Conservation (phyloP, 1,140 invertebrate species). For the Panulirus ornatus region DNA sequence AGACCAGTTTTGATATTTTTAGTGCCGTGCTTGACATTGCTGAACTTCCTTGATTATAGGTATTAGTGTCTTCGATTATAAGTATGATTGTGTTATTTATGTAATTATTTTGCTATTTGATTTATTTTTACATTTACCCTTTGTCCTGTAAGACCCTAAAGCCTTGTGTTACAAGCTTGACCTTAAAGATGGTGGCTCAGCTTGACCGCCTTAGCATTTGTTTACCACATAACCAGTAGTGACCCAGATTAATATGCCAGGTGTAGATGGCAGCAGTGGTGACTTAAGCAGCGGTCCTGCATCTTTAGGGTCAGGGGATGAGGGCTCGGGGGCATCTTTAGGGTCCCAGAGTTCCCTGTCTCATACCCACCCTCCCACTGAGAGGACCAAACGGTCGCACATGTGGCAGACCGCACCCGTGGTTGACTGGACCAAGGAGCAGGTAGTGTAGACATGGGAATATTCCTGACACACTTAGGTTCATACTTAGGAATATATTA, state of each 20-base stretch:
- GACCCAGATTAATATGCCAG: conserved; percentile 40
- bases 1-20: background rate
- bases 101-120: conserved; percentile 6
- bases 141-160: conserved; percentile 8
- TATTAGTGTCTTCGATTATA: background rate
- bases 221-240: conserved; percentile 18
- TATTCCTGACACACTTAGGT: background rate
- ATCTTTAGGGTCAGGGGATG: conserved; percentile 64
- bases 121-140: background rate
- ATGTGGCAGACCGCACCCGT: conserved; percentile 69
- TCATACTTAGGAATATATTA: background rate
- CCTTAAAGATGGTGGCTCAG: conserved; percentile 14
- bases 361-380: conserved; percentile 14
- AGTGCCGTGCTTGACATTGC: conserved; percentile 3
- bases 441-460: conserved; percentile 39
- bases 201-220: background rate
- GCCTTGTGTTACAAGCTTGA: conserved; percentile 11
- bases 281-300: conserved; percentile 66
- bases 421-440: conserved; percentile 68
- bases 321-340: conserved; percentile 63
- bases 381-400: conserved; percentile 48
- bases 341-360: conserved; percentile 64
- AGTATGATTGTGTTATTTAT: conserved; percentile 8
- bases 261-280: conserved; percentile 65
- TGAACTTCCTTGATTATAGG: background rate